Base-by-base conservation (phyloP, 2,797 vertebrate species). In the Okamejei kenojei region DNA sequence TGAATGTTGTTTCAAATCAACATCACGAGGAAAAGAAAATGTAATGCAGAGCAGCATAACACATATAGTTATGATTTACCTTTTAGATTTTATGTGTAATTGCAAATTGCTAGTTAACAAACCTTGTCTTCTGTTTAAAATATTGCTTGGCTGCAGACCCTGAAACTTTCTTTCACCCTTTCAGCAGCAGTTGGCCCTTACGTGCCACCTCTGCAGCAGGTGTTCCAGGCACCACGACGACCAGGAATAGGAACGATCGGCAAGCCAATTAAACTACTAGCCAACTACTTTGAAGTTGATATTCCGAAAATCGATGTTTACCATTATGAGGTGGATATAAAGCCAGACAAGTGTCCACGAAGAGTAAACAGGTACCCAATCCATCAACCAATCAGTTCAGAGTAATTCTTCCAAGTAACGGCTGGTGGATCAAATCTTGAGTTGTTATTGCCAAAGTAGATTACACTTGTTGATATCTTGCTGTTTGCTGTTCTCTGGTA, bases 311-410 rank as follows among this genome's bases (percentile, higher is more conserved):
- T 99, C 94, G 98, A 99, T 86, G 98, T 99, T 93, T 99, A 97
- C 95, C 99, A 99, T 95, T 99, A 99, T 94, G 99, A 99, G 96
- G 98, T 99, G 96, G 99, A 99, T 96, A 99, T 99, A 95, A 99
- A 99, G 95, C 99, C 99, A 0, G 99, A 99, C 95, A 99, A 99
- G 97, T 99, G 99, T 95, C 99, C 99, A 13, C 98, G 99, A 79
- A 97, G 99, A 96, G 99, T 99, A 96, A 99, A 99, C 97, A 98
- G 99, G 99, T 99, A 97, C 96, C 71, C 35, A 73, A 35, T 90
- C 21, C 10, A 21, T 73, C 68, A 73, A 9, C 32, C 8, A 32
- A 21, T 38, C 38, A 68, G 32, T 68, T 29, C 63, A 17, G n/a
- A 68, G 63, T 35, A 45, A 73, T 73, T 45, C 10, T 73, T 73